Evolutionary conservation across 1,140 invertebrate species (phyloP).

Genomic region (Diabrotica undecimpunctata): DNA sequence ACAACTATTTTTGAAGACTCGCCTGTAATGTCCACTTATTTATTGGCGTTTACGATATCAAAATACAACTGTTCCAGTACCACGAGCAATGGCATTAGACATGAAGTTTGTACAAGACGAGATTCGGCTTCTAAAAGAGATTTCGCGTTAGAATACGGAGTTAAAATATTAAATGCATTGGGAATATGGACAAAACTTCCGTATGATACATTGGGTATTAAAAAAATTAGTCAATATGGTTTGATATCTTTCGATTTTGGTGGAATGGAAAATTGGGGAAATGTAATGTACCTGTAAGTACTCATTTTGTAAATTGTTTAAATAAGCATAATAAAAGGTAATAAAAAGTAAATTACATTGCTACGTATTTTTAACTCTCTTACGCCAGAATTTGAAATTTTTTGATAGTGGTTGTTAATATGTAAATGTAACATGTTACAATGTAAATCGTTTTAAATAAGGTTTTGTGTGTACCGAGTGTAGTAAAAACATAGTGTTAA

Average conservation of each 20-base stretch:
- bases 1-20: conserved; percentile 17
- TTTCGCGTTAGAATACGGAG: conserved; percentile 51
- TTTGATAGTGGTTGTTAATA: too few relatives aligned
- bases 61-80: conserved; percentile 14
- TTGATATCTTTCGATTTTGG: too few relatives aligned
- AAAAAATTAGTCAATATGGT: conserved; percentile 52
- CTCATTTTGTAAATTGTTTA: conserved; percentile 39
- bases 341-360: too few relatives aligned
- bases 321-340: too few relatives aligned
- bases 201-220: conserved; percentile 40
- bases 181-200: conserved; percentile 48
- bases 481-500: too few relatives aligned
- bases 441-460: too few relatives aligned
- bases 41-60: conserved; percentile 21
- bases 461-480: too few relatives aligned
- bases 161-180: conserved; percentile 48
- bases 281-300: conserved; percentile 44
- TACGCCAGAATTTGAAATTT: too few relatives aligned
- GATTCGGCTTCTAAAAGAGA: conserved; percentile 50
- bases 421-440: too few relatives aligned
- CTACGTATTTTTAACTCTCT: too few relatives aligned
- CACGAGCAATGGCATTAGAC: conserved; percentile 55
- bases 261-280: too few relatives aligned
- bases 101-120: conserved; percentile 62
- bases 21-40: conserved; percentile 21